Evolutionary conservation across 1,140 invertebrate genomes (phyloP), one percentile per base, ranked within the genome.

Genomic region (Pachyrhynchus sulphureomaculatus): DNA sequence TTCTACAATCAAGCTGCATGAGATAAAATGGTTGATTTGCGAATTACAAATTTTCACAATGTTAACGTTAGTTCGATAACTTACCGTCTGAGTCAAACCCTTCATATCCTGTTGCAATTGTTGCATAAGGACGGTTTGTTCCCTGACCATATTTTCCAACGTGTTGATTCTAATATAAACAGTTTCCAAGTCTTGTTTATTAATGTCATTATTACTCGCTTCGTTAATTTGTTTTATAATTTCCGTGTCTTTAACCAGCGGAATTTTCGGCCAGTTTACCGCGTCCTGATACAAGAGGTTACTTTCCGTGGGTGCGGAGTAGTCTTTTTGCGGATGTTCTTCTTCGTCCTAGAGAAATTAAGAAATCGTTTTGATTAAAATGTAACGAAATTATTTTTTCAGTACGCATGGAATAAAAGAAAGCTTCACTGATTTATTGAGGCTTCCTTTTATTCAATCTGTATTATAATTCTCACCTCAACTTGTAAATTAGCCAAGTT

Each of bases 221-320:
- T 56, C 53, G 13, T 53, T 44, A 3, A 57, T 44, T 37, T 56
- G 51, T 9, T 65, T 64, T 34, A 62, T 56, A 13, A 52, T 37
- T 4, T 60, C 53, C 24, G 29, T 54, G 4, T 71, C 72, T 57
- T 76, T 73, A 6, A 67, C 64, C 6, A 76, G 75, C 2, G 80
- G 78, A 39, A 81, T 77, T 69, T 80, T 77, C 3, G 76, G 75
- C 81, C 81, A 66, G 9, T 61, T 63, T 39, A 52, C 10, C 9
- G 39, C 23, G 4, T 67, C 61, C 32, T 54, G 60, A 33, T 63
- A 66, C 2, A 56, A 12, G 2, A 57, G 17, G 23, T 10, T 51
- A n/a, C n/a, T 57, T 9, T 63, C 59, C 9, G 29, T 52, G 8
- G 36, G 15, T 8, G 32, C 60, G 6, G 51, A 61, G 42, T 59